A percentile compares a stretch with the other conserved stretches of the same genome.
Conservation (phyloP, 2,888 invertebrate genomes). For the Leucozona laternaria region DNA sequence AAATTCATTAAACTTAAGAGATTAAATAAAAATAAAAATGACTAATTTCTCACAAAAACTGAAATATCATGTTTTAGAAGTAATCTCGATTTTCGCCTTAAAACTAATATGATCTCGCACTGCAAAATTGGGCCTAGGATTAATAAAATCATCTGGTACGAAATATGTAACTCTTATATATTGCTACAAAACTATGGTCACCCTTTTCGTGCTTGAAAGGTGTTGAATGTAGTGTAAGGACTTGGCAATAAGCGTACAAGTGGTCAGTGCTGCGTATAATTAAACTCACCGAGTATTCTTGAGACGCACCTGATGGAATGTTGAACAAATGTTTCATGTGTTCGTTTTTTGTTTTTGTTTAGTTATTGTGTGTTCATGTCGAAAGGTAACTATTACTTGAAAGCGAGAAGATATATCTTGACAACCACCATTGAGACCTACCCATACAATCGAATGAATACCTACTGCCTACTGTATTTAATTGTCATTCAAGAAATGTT, state of each 20-base stretch:
- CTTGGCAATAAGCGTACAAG: background rate
- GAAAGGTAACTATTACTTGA: slow-evolving; percentile 25
- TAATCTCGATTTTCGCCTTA: no score
- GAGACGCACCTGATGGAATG: slow-evolving; percentile 73
- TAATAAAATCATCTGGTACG: no score
- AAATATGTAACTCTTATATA: no score
- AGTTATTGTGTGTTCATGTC: background rate
- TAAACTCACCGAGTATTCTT: slow-evolving; percentile 56
- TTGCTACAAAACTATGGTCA: background rate
- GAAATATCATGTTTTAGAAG: no score
- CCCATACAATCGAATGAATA: background rate
- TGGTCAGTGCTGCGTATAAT: slow-evolving; percentile 6
- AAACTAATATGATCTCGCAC: no score
- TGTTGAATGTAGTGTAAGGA: slow-evolving; percentile 11
- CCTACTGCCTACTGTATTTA: background rate
- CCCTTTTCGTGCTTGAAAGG: background rate
- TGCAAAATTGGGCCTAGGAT: no score
- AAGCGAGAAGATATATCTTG: slow-evolving; percentile 27
- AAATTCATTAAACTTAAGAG: no score
- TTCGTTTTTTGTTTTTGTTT: background rate
- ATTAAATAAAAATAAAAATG: no score
- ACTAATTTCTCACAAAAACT: no score
- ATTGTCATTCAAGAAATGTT: slow-evolving; percentile 70
- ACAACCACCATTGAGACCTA: background rate
- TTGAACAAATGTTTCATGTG: slow-evolving; percentile 57